Evolutionary conservation across 2,888 invertebrate species (phyloP).

Genomic region (Pseudeuparius sepicola): DNA sequence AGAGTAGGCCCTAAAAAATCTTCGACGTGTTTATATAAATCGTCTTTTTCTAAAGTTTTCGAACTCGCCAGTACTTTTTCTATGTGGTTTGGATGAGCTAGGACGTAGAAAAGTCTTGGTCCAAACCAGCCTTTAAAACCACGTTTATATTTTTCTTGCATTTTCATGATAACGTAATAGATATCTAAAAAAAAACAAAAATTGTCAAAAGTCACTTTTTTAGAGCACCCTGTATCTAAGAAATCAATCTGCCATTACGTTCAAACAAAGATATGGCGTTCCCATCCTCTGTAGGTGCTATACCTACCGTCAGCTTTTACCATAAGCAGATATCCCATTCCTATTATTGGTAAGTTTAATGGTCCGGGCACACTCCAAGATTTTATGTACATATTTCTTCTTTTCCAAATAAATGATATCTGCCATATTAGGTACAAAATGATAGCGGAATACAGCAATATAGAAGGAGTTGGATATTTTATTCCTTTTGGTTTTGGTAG

Average conservation of each 20-base stretch:
- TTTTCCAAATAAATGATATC: too few relatives aligned
- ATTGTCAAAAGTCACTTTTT: too few relatives aligned
- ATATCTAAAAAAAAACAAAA: too few relatives aligned
- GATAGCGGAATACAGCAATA: too few relatives aligned
- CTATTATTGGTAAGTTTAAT: background rate
- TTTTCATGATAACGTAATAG: too few relatives aligned
- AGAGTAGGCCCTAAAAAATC: slow-evolving; percentile 14
- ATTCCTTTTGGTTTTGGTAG: too few relatives aligned
- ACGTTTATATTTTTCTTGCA: slow-evolving; percentile 11
- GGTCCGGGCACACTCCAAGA: slow-evolving; percentile 1
- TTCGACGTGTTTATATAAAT: slow-evolving; percentile 8
- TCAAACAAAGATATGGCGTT: too few relatives aligned
- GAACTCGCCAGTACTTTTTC: slow-evolving; percentile 13
- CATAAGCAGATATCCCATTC: background rate
- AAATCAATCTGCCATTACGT: too few relatives aligned
- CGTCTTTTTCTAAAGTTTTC: slow-evolving; percentile 10
- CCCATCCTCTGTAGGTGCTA: too few relatives aligned
- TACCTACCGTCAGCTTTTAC: background rate
- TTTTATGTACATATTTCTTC: background rate
- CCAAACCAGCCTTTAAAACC: slow-evolving; percentile 14
- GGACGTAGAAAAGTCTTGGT: slow-evolving; percentile 7
- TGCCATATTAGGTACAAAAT: too few relatives aligned
- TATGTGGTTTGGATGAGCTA: slow-evolving; percentile 13
- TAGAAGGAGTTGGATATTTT: too few relatives aligned
- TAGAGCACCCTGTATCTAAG: too few relatives aligned